Conservation (phyloP, 2,113 vertebrate species). For the Xerus inauris region DNA sequence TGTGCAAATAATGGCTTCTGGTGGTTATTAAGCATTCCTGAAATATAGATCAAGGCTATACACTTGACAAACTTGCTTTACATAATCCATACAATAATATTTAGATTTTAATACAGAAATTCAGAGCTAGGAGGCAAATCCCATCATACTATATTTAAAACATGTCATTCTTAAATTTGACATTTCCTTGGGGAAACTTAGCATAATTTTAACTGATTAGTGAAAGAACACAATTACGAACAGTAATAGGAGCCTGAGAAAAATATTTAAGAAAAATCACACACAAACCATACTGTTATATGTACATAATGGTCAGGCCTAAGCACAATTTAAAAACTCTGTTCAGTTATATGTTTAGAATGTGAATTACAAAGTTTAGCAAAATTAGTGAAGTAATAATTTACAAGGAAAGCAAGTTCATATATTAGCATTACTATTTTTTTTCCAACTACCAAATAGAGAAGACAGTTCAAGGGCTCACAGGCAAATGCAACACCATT, state of each 20-base stretch:
- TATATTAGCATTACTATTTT: constrained; percentile 66
- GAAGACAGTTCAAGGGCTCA: constrained; percentile 80
- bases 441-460: constrained; percentile 66
- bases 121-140: constrained; percentile 46
- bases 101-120: constrained; percentile 58
- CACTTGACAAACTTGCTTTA: constrained; percentile 58
- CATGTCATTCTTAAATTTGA: constrained; percentile 60
- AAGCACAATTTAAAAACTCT: constrained; percentile 59
- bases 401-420: constrained; percentile 79
- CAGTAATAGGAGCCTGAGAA: constrained; percentile 33
- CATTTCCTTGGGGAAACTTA: constrained; percentile 35
- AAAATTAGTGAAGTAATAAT: constrained; percentile 76
- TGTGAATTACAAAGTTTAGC: constrained; percentile 76
- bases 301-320: constrained; percentile 49
- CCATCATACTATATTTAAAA: constrained; percentile 53
- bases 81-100: constrained; percentile 60
- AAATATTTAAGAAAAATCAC: constrained; percentile 55
- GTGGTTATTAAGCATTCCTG: constrained; percentile 62
- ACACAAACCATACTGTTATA: constrained; percentile 17
- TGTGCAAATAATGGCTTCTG: constrained; percentile 65
- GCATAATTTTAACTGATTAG: constrained; percentile 46
- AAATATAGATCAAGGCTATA: constrained; percentile 61
- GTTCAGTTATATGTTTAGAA: constrained; percentile 76
- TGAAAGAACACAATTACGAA: constrained; percentile 60
- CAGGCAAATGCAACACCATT: constrained; percentile 78